A percentile compares a stretch with the other conserved stretches of the same genome.
Evolutionary conservation across 2,888 invertebrate genomes (phyloP).

Genomic region (Cyrtodaria siliqua): DNA sequence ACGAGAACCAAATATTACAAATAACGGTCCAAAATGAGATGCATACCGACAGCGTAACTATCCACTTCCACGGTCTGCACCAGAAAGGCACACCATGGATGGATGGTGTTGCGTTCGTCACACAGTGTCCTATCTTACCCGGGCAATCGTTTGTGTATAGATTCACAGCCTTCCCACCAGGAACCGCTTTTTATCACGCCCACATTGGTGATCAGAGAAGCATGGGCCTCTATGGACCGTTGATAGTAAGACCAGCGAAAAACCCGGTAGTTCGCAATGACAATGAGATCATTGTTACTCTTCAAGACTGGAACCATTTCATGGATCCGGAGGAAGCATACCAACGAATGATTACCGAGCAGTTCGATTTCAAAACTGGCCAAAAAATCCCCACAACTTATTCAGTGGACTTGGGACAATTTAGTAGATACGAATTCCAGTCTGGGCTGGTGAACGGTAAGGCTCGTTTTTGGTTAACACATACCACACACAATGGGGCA

Average conservation of each 20-base stretch:
- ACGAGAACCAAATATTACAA: conserved; percentile 62
- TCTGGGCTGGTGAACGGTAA: conserved; percentile 72
- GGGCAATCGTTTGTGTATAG: conserved; percentile 69
- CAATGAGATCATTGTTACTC: conserved; percentile 46
- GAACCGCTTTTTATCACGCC: conserved; percentile 72
- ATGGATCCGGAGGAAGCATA: conserved; percentile 53
- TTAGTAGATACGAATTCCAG: conserved; percentile 50
- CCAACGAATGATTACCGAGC: conserved; percentile 49
- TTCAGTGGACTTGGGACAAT: conserved; percentile 45
- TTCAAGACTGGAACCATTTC: conserved; percentile 71
- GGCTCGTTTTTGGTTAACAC: conserved; percentile 56
- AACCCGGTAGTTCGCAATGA: conserved; percentile 13
- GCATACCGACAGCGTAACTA: conserved; percentile 63
- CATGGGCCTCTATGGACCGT: conserved; percentile 69
- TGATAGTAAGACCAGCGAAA: conserved; percentile 49
- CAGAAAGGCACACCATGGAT: conserved; percentile 68
- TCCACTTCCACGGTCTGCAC: conserved; percentile 75
- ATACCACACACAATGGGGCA: conserved; percentile 52
- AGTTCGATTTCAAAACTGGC: conserved; percentile 37
- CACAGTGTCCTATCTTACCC: conserved; percentile 75
- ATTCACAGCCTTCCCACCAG: conserved; percentile 63
- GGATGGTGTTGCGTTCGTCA: conserved; percentile 73
- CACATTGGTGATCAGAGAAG: conserved; percentile 70
- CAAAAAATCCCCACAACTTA: conserved; percentile 22
- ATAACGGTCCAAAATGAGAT: conserved; percentile 63